Evolutionary conservation across 2,113 vertebrate genomes (phyloP), one percentile per base, ranked within the genome.

Genomic region (Oryzias curvinotus): DNA sequence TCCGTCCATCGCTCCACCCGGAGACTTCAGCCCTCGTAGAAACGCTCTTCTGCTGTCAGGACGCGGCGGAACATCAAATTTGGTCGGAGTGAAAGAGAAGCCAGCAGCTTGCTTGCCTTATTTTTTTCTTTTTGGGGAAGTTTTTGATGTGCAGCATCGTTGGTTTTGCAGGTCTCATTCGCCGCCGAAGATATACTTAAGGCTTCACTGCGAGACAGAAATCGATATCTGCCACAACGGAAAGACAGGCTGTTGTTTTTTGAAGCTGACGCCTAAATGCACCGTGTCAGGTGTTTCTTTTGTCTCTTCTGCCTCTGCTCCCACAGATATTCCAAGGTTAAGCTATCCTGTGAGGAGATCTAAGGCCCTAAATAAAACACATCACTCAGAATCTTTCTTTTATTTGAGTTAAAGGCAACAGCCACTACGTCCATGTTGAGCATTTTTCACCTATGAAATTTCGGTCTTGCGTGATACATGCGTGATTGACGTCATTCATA

Each of bases 201-300:
- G 65, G 52, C 50, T 62, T 77, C 60, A 54, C 15, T 49, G 26
- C 36, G 4, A 65, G 65, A 73, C 41, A 71, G 48, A 73, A 73
- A 85, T 88, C 82, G 70, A 82, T 87, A 72, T 36, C 46, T 75
- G 77, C 67, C 73, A 74, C 57, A 77, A 62, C 60, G 26, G 64
- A 42, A n/a, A 51, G 46, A 26, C 57, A 41, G 36, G 42, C 55
- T 56, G 50, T 73, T 19, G 28, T 60, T 64, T 75, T 49, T 55
- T 47, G 75, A 54, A 77, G 25, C 61, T 48, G 70, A 75, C 62
- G 74, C 67, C 47, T 77, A 62, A 74, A 70, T 56, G 49, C 13
- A 66, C 19, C 47, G 5, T 44, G 56, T 66, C 52, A 44, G 67
- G 42, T 75, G 57, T 48, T 46, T 48, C 44, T 45, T 50, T 75